Evolutionary conservation across 2,113 vertebrate genomes (phyloP).

Genomic region (Rhinoderma darwinii): DNA sequence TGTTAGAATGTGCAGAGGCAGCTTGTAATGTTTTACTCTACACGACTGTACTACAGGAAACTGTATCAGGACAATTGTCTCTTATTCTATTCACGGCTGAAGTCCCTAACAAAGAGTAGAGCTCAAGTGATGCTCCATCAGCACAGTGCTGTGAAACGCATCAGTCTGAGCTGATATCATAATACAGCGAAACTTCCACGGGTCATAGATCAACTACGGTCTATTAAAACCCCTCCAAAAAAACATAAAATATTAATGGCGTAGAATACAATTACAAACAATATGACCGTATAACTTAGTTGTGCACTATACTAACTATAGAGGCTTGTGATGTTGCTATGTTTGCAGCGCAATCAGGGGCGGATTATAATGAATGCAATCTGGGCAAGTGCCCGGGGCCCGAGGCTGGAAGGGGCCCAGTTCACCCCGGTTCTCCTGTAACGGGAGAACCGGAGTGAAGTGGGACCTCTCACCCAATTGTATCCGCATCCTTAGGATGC

Average conservation of each 20-base stretch:
- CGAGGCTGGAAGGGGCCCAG: too few species aligned
- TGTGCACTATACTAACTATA: too few species aligned
- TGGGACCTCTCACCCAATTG: too few species aligned
- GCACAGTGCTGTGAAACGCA: constrained; percentile 3
- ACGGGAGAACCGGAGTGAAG: too few species aligned
- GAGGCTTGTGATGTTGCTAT: too few species aligned
- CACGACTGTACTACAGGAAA: not conserved
- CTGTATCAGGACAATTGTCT: not conserved
- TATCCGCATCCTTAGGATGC: too few species aligned
- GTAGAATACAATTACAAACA: not conserved
- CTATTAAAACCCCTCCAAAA: not conserved
- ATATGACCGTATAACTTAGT: not conserved
- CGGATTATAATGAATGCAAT: too few species aligned
- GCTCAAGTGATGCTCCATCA: constrained; percentile 13
- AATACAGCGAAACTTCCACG: not conserved
- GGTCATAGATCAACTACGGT: not conserved
- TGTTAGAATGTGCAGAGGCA: constrained; percentile 17
- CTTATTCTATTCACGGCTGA: constrained; percentile 18
- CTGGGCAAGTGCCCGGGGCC: too few species aligned
- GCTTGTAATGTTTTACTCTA: constrained; percentile 11
- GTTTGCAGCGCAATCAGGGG: too few species aligned
- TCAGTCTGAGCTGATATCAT: not conserved
- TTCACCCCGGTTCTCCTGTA: too few species aligned
- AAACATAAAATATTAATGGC: not conserved
- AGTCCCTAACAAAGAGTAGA: constrained; percentile 12